Conservation (phyloP, 1,140 invertebrate genomes). For the Calosoma granatense region DNA sequence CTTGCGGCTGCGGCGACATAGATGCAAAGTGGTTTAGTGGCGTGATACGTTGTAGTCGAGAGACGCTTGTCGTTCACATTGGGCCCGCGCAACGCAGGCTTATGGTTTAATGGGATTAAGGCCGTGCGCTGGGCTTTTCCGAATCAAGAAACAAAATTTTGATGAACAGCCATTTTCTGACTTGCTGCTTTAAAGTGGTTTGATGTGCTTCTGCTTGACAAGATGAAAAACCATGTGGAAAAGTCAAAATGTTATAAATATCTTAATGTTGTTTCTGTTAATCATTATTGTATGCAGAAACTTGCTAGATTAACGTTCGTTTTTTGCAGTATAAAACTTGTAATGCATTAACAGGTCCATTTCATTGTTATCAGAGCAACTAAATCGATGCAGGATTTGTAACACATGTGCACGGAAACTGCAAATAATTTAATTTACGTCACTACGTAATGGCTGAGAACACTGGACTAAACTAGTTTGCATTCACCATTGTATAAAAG, state of each 20-base stretch:
- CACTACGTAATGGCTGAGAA: no score
- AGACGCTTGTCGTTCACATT: no score
- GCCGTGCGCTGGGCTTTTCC: background rate
- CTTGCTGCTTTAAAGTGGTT: background rate
- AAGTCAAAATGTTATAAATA: background rate
- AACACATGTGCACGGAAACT: background rate
- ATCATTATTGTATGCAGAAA: background rate
- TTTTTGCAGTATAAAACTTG: conserved; percentile 2
- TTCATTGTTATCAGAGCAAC: background rate
- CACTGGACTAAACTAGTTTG: no score
- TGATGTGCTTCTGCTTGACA: background rate
- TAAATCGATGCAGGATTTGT: background rate
- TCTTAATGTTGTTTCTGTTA: background rate
- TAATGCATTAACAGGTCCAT: background rate
- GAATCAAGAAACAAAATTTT: conserved; percentile 8
- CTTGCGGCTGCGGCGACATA: background rate
- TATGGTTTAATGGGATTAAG: conserved; percentile 5
- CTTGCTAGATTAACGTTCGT: background rate
- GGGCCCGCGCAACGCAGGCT: background rate
- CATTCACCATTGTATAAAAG: no score
- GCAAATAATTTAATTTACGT: no score
- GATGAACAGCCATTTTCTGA: conserved; percentile 1
- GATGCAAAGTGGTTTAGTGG: background rate
- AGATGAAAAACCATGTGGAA: background rate
- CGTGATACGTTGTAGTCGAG: background rate